Conservation (phyloP, 1,140 invertebrate genomes). For the Formica selysi region DNA sequence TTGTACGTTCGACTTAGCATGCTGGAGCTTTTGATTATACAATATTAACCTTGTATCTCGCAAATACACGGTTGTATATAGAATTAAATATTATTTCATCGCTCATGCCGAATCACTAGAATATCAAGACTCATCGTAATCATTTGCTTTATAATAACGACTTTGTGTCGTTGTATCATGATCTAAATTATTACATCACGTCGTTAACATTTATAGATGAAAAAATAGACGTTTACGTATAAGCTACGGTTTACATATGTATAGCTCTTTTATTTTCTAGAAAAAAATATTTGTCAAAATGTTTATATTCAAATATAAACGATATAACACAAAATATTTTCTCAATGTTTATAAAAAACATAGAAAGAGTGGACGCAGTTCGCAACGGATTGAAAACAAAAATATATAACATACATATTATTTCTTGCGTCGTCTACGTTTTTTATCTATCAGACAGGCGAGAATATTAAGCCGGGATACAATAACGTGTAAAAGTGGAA, state of each 20-base stretch:
- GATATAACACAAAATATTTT: neutral
- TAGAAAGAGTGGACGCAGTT: neutral
- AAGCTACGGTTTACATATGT: neutral
- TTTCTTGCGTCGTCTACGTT: neutral
- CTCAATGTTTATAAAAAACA: slow-evolving; percentile 26
- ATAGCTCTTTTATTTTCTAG: neutral
- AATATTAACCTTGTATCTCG: neutral
- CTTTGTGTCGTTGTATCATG: neutral
- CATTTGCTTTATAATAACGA: neutral
- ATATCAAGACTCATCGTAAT: neutral
- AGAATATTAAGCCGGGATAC: neutral
- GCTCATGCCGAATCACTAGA: neutral
- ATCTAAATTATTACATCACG: neutral
- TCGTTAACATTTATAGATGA: neutral
- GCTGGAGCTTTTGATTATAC: neutral
- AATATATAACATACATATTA: slow-evolving; percentile 20
- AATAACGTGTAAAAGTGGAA: neutral
- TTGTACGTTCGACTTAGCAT: neutral
- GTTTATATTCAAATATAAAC: neutral
- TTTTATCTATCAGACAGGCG: neutral
- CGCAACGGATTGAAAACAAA: neutral
- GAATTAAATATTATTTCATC: neutral
- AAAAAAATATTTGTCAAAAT: neutral
- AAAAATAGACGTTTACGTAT: neutral
- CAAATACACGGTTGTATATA: neutral